A percentile compares a stretch with the other conserved stretches of the same genome.
phyloP scores from a whole-genome alignment of 2,888 invertebrate genomes.

The Oscheius onirici region DNA sequence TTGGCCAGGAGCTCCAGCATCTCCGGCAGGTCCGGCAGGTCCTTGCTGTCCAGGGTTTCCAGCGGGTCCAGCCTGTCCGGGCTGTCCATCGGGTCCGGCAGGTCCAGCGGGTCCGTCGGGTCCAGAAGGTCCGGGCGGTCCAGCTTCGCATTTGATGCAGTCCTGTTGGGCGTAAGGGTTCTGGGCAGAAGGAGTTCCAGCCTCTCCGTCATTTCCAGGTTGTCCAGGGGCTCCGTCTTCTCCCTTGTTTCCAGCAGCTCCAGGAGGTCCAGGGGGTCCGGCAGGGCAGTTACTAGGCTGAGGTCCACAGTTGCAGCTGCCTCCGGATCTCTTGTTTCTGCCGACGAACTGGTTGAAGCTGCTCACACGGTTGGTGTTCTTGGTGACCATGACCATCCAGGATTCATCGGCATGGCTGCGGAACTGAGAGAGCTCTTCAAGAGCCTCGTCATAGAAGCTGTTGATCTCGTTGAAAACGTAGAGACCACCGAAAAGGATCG shows the following conservation, averaged over 20 bases:
- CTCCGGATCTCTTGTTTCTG: constrained; percentile 54
- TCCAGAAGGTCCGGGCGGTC: constrained; percentile 59
- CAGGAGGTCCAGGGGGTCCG: constrained; percentile 60
- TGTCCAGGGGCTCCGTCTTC: constrained; percentile 57
- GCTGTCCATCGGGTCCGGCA: constrained; percentile 54
- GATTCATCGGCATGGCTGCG: constrained; percentile 52
- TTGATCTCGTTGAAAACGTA: constrained; percentile 59
- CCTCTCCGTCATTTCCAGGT: constrained; percentile 48
- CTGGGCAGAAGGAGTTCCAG: constrained; percentile 39
- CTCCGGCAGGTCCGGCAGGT: constrained; percentile 50
- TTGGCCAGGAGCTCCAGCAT: constrained; percentile 51
- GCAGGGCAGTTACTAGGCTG: constrained; percentile 56
- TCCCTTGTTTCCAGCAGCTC: constrained; percentile 55
- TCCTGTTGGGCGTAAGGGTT: constrained; percentile 45
- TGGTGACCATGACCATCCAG: constrained; percentile 54
- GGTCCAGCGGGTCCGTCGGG: constrained; percentile 53
- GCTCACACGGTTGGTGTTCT: constrained; percentile 36
- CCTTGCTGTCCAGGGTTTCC: constrained; percentile 55
- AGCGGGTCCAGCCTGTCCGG: constrained; percentile 51
- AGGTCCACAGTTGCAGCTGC: constrained; percentile 54
- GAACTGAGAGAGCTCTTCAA: constrained; percentile 59
- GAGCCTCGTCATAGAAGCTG: constrained; percentile 56
- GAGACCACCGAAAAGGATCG: constrained; percentile 28
- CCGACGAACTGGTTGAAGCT: constrained; percentile 43
- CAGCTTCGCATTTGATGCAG: constrained; percentile 60